Base-by-base conservation (phyloP, 1,140 invertebrate species). In the Trissolcus basalis region DNA sequence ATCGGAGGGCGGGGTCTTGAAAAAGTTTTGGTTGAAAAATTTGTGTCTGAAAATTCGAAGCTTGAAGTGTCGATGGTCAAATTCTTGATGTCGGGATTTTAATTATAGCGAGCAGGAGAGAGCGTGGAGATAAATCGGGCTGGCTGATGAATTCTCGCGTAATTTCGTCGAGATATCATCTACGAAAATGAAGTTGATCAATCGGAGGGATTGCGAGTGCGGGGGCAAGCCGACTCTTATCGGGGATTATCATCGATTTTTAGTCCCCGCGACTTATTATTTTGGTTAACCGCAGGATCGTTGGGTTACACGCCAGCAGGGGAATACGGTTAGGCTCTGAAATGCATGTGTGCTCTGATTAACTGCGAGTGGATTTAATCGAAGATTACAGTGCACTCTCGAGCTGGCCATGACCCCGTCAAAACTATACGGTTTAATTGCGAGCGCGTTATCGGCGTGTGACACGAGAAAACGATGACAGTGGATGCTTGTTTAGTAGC, bases 311-410 rank as follows among this genome's bases (percentile, higher is more conserved):
- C 36, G 36, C 45, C 44, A 35, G 15, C 15, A 4, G 33, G 35
- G 41, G 49, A 61, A 63, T 71, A 63, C 50, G 36, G 51, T 15
- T 10, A n/a, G 13, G 32, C 14, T 60, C 59, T 44, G 32, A 65
- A 11, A 41, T 53, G 43, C 16, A 59, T n/a, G 61, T 60, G 35
- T 19, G 50, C 59, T 60, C 10, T 12, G 44, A 36, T 60, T 60
- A 60, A 65, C 59, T n/a, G 39, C 9, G 13, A 13, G 43, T 49
- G 61, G 51, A 71, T 60, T 71, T 67, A 70, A 77, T 77, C 74
- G 61, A 61, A 71, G 61, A 71, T 67, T 71, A 71, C 43, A 58
- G 16, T n/a, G n/a, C 14, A 43, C 14, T 69, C 13, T 60, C 55
- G 43, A 59, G 53, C 56, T 68, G 47, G 43, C 51, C 53, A 32